Base-by-base conservation (phyloP, 2,797 vertebrate species). In the Cynodonichthys magdalenae region DNA sequence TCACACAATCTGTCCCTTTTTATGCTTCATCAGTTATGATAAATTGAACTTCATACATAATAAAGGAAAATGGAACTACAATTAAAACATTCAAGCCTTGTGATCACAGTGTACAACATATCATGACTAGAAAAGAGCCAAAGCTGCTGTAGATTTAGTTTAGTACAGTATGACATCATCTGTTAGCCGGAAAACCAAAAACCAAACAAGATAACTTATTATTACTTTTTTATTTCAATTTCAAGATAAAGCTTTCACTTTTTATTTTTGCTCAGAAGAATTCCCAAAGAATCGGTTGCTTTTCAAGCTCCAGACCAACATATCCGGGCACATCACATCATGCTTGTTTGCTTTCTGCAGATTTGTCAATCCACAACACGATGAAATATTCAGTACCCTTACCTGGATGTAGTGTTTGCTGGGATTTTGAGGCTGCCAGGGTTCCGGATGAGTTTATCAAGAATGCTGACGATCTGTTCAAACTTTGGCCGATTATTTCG, bases 381-480 rank as follows among this genome's bases (percentile, higher is more conserved):
- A 60, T 31, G 15, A 57, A 34, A 24, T 6, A 6, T 7, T 0
- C 1, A 47, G n/a, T 9, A 17, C 34, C 7, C 11, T 59, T 95
- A 99, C 97, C 97, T 98, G 92, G 96, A 95, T 0, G 95, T 93
- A 0, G 96, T 95, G 82, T 95, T 98, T 77, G 97, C 97, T 63
- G 96, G 96, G 83, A 98, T 95, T 92, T 99, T 99, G 83, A 99
- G 94, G 62, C 94, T 97, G 80, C 96, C 92, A 5, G 97, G 97
- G 88, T 98, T 99, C 63, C 97, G 96, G 87, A 99, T 99, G 69
- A 99, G 95, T 48, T 98, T 99, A 84, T 99, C 97, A 91, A 99
- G 92, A 84, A 99, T 97, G 93, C 95, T 98, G 90, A 99, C 97
- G 66, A 99, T 98, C 93, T 99, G 95, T 86, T 98, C 96, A 88